These are phyloP conservation scores for Empis stercorea DNA, from an alignment of 2,888 invertebrate genomes.

Conservation along the genomic window DNA sequence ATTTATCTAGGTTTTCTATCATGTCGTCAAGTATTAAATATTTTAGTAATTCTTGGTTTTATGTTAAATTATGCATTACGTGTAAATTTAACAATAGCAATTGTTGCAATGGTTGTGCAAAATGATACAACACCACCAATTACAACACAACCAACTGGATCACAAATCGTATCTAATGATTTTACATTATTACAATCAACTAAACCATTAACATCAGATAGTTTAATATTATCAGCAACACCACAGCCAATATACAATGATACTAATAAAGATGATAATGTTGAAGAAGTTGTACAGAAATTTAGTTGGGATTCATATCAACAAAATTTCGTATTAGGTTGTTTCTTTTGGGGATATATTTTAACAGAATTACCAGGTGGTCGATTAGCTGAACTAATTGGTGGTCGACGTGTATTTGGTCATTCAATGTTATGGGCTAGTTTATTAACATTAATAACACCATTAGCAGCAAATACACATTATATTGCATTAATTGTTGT, in stretches of 20 bases:
- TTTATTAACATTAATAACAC: constrained; percentile 66
- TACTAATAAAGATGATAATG: constrained; percentile 9
- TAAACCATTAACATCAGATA: neutral
- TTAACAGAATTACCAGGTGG: constrained; percentile 83
- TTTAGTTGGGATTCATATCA: constrained; percentile 69
- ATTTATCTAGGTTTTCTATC: constrained; percentile 59
- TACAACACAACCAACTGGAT: neutral
- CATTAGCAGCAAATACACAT: constrained; percentile 56
- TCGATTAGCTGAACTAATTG: constrained; percentile 67
- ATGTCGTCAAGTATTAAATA: constrained; percentile 69
- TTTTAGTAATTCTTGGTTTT: constrained; percentile 77
- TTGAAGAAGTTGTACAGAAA: constrained; percentile 31
- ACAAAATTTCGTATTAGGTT: constrained; percentile 68
- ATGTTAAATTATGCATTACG: constrained; percentile 83
- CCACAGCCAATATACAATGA: constrained; percentile 7
- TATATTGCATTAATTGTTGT: constrained; percentile 57
- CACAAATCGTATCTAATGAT: neutral
- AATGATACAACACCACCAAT: constrained; percentile 12
- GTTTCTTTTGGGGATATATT: constrained; percentile 88
- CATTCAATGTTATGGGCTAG: constrained; percentile 75
- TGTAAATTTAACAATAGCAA: constrained; percentile 75
- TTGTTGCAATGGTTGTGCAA: constrained; percentile 61
- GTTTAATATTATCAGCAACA: neutral
- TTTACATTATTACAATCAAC: neutral
- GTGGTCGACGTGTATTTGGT: constrained; percentile 73